Percentiles rank a stretch among this genome's conserved stretches.
These are phyloP conservation scores for Lycaon pictus DNA, from an alignment of 2,113 vertebrate genomes.

Conservation along the genomic window DNA sequence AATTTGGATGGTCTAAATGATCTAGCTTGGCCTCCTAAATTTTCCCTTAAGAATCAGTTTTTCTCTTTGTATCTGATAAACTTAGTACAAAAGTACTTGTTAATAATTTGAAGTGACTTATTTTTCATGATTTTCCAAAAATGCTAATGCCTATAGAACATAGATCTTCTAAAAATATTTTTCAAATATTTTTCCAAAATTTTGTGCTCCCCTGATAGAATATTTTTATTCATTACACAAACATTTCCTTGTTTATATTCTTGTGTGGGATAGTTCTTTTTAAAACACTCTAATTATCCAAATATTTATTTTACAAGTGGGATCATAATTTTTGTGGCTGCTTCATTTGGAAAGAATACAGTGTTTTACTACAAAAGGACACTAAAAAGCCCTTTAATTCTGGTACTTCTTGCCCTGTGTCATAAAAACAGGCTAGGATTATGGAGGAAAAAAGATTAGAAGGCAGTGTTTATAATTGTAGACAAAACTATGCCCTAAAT, in stretches of 20 bases:
- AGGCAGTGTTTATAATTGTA: constrained; percentile 76
- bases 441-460: constrained; percentile 82
- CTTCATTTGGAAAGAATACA: constrained; percentile 41
- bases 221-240: constrained; percentile 29
- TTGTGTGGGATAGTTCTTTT: background rate
- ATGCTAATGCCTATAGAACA: background rate
- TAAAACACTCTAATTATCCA: constrained; percentile 37
- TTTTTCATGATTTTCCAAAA: constrained; percentile 18
- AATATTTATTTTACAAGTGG: constrained; percentile 55
- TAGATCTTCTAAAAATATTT: background rate
- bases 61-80: background rate
- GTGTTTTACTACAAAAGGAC: constrained; percentile 79
- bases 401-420: constrained; percentile 65
- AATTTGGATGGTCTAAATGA: background rate
- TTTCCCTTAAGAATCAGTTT: background rate
- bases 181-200: constrained; percentile 3
- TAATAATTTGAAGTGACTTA: constrained; percentile 32
- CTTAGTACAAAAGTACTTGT: background rate
- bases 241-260: constrained; percentile 35
- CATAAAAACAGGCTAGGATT: constrained; percentile 83
- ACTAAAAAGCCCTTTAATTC: constrained; percentile 82
- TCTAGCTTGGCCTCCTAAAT: background rate
- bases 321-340: constrained; percentile 55
- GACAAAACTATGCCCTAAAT: constrained; percentile 79
- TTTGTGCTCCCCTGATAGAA: background rate